Conservation (phyloP, 2,888 invertebrate species). For the Julus scandinavius region DNA sequence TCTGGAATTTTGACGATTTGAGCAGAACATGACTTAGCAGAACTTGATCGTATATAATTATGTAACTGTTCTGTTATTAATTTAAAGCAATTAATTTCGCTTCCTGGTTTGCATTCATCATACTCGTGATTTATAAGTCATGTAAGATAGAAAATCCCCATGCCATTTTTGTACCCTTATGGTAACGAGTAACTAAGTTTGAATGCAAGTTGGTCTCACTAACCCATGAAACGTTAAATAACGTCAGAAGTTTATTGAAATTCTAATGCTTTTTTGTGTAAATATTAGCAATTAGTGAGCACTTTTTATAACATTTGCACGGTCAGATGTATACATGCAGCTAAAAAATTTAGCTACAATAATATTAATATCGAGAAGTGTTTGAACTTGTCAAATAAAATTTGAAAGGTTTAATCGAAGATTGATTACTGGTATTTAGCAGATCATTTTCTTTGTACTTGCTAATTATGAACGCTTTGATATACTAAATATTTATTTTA, state of each 20-base stretch:
- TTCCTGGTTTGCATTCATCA: not conserved
- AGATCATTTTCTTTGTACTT: no score
- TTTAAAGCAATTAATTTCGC: not conserved
- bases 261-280: not conserved
- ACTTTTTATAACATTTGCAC: not conserved
- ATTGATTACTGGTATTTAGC: no score
- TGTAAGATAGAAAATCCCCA: not conserved
- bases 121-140: not conserved
- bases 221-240: not conserved
- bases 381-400: not conserved
- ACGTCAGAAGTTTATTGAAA: not conserved
- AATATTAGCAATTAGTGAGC: not conserved
- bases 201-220: not conserved
- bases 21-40: not conserved
- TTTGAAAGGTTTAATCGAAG: not conserved
- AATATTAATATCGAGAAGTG: not conserved
- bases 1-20: not conserved
- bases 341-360: not conserved
- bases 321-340: not conserved
- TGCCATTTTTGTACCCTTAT: not conserved
- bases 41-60: not conserved
- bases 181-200: not conserved
- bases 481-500: no score
- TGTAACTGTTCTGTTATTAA: not conserved
- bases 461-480: no score